Base-by-base conservation (phyloP, 1,140 invertebrate genomes). In the Zaprionus vittiger region DNA sequence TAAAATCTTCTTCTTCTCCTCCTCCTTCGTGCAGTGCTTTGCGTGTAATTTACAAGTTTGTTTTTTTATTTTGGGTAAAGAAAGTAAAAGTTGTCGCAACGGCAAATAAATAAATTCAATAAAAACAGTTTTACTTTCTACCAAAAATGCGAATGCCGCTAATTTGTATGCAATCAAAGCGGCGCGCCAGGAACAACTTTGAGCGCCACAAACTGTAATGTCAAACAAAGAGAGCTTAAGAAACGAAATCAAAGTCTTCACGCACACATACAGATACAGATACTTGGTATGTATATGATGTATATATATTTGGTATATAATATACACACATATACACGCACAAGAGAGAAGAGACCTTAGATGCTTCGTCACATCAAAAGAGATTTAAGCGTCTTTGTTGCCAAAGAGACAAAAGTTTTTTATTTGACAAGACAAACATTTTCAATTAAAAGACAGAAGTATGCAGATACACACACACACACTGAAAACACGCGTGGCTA, bases 111-210 rank as follows among this genome's bases (percentile, higher is more conserved):
- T 89, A 89, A 90, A 90, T 87, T 89, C 80, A 87, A 84, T 73
- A 83, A 80, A 86, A 79, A 84, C 81, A 90, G 85, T 90, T 90
- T 89, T 89, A 89, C 84, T 89, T 89, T 89, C 84, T 89, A 89
- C 81, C 84, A 80, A 85, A 89, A 81, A 90, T 90, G 85, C 85
- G 84, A 90, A 89, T 81, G 68, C 63, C 77, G 81, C 82, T 89
- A 89, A 89, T 89, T 89, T 90, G 84, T 89, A 89, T 90, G 85
- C 84, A 85, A 69, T 77, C 73, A 61, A 66, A 79, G 83, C 69
- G 79, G 74, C 60, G 61, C 57, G 67, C 52, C 71, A 79, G 69
- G 69, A 71, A 76, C 70, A 80, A 65, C 72, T 77, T 73, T 77
- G 47, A 75, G 38, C 41, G 14, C 57, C 65, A 55, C 67, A 61